Percentiles rank a stretch among this genome's conserved stretches.
phyloP scores from a whole-genome alignment of 2,113 vertebrate genomes.

The Pardalotus punctatus region DNA sequence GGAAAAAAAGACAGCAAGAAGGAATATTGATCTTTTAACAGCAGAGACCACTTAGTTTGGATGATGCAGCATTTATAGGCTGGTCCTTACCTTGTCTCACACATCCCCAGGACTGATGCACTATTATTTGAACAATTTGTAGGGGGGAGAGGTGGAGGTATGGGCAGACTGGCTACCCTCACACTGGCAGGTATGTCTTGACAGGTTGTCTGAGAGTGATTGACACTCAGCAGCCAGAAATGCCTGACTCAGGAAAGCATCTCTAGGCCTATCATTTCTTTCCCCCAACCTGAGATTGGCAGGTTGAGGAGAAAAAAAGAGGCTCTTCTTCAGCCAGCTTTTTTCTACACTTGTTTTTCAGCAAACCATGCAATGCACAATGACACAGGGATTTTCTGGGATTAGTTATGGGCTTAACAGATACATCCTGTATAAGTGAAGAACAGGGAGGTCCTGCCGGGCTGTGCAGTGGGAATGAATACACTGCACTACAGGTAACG shows the following conservation, averaged over 20 bases:
- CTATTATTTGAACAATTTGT: neutral
- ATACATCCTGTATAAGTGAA: neutral
- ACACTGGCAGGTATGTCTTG: neutral
- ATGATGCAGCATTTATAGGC: neutral
- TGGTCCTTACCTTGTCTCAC: neutral
- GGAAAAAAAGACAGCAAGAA: neutral
- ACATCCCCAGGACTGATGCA: rapidly evolving
- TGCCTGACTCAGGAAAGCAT: neutral
- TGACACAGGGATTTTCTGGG: neutral
- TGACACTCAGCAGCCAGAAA: neutral
- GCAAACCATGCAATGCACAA: neutral
- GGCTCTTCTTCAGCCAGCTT: neutral
- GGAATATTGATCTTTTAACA: neutral
- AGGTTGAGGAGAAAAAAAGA: neutral
- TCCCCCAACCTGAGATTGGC: neutral
- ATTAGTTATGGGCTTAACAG: neutral
- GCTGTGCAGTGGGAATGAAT: neutral
- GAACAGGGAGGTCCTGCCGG: neutral
- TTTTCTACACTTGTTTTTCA: neutral
- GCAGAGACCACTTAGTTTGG: neutral
- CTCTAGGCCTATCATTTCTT: neutral
- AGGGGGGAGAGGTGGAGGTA: rapidly evolving
- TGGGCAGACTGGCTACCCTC: neutral
- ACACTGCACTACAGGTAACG: neutral
- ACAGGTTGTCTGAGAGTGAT: neutral